phyloP scores from a whole-genome alignment of 2,888 invertebrate species.

The Tetrapedia diversipes region DNA sequence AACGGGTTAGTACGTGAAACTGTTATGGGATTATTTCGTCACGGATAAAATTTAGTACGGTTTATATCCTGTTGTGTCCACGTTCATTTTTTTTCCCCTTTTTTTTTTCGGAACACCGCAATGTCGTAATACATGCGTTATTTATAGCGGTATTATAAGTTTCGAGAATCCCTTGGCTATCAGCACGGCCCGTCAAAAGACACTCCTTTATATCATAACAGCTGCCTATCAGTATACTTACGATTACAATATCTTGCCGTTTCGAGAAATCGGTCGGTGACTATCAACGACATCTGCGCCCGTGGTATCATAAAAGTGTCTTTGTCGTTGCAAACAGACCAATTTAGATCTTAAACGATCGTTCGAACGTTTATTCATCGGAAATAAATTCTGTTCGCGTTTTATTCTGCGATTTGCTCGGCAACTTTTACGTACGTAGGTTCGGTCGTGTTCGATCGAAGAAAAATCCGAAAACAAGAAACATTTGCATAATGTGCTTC shows the following conservation, averaged over 20 bases:
- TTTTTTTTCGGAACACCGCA: background rate
- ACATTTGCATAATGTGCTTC: slow-evolving; percentile 15
- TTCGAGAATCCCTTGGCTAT: slow-evolving; percentile 5
- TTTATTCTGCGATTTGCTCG: background rate
- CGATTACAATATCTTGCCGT: slow-evolving; percentile 34
- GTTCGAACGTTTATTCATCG: background rate
- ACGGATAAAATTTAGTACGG: background rate
- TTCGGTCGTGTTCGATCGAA: background rate
- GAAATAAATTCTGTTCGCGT: background rate
- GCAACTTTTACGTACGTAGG: background rate
- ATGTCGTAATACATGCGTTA: background rate
- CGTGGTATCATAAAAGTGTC: background rate
- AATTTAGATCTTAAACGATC: background rate
- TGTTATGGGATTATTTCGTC: background rate
- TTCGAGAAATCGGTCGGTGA: slow-evolving; percentile 30
- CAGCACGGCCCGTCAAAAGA: slow-evolving; percentile 1
- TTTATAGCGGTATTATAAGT: background rate
- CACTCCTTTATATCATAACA: slow-evolving; percentile 8
- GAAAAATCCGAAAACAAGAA: background rate
- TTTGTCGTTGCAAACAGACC: background rate
- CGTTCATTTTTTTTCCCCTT: slow-evolving; percentile 1
- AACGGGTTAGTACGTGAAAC: background rate
- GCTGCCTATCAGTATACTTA: slow-evolving; percentile 5
- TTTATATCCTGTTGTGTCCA: background rate
- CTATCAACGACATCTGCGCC: slow-evolving; percentile 12